Base-by-base conservation (phyloP, 2,113 vertebrate genomes). In the Rhinoderma darwinii region DNA sequence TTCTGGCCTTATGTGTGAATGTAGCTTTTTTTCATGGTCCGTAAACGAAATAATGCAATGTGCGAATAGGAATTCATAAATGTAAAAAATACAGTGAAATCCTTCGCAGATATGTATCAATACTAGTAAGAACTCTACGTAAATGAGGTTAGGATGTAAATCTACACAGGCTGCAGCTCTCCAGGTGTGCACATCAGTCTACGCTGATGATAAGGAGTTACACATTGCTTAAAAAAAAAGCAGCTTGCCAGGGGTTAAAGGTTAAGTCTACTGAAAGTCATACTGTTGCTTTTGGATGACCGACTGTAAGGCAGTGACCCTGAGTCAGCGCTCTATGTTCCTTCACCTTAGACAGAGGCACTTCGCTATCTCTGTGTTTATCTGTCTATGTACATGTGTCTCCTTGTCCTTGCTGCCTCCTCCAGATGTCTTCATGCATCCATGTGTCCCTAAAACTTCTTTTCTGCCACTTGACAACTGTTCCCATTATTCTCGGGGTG, bases 201-300 rank as follows among this genome's bases (percentile, higher is more conserved):
- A n/a, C n/a, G 12, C 39, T 11, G 22, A n/a, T 15, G 18, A 32
- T 0, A 18, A 59, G 17, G 32, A 32, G 63, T 70, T 35, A 32
- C 15, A 74, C 47, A 51, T 72, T 51, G 35, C 5, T n/a, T 39
- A 82, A 84, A 79, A 79, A 83, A 11, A 75, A 83, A 93, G 92
- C 93, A 94, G 93, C 93, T 94, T 95, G 93, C 90, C 87, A 80
- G 88, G 89, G 92, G 92, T 84, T 93, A 95, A 94, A 94, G 93
- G 92, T 94, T 91, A 93, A 90, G 89, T 91, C 90, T 88, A 91
- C 10, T 0, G 74, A 91, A 37, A 89, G 90, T 91, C 90, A 76
- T 74, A 92, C 92, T 89, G 39, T 18, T 91, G 92, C 90, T 90
- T 91, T 92, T 87, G 84, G 89, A 93, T 91, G 86, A 82, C 86